A percentile compares a stretch with the other conserved stretches of the same genome.
These are phyloP conservation scores for Blastobasis adustella DNA, from an alignment of 2,888 invertebrate species.

Conservation along the genomic window DNA sequence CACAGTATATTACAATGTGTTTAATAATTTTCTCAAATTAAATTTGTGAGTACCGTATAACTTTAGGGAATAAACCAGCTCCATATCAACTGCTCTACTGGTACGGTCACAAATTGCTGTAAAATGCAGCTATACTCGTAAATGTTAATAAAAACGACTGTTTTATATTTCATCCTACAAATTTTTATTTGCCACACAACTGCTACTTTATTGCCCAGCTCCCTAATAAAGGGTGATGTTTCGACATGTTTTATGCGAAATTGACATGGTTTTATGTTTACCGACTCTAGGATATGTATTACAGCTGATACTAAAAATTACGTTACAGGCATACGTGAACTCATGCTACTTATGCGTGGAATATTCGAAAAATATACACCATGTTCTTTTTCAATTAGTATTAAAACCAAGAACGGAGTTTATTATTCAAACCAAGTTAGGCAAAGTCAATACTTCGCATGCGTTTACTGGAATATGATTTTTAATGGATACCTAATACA, in stretches of 20 bases:
- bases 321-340: too few relatives aligned
- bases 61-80: neutral
- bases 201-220: neutral
- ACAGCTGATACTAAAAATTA: neutral
- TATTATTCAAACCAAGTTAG: too few relatives aligned
- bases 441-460: too few relatives aligned
- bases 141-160: neutral
- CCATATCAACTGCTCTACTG: too few relatives aligned
- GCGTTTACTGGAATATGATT: too few relatives aligned
- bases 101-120: neutral
- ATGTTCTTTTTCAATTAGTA: too few relatives aligned
- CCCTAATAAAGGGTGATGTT: neutral
- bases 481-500: too few relatives aligned
- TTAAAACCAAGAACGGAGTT: neutral
- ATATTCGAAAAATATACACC: too few relatives aligned
- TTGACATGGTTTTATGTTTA: neutral
- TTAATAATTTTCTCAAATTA: neutral
- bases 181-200: neutral
- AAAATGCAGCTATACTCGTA: neutral
- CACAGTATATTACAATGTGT: neutral
- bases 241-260: neutral
- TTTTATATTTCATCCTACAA: neutral
- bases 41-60: neutral
- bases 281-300: neutral
- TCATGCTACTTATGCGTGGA: too few relatives aligned